A percentile compares a stretch with the other conserved stretches of the same genome.
These are phyloP conservation scores for Sceloporus tristichus DNA, from an alignment of 2,113 vertebrate species.

Conservation along the genomic window DNA sequence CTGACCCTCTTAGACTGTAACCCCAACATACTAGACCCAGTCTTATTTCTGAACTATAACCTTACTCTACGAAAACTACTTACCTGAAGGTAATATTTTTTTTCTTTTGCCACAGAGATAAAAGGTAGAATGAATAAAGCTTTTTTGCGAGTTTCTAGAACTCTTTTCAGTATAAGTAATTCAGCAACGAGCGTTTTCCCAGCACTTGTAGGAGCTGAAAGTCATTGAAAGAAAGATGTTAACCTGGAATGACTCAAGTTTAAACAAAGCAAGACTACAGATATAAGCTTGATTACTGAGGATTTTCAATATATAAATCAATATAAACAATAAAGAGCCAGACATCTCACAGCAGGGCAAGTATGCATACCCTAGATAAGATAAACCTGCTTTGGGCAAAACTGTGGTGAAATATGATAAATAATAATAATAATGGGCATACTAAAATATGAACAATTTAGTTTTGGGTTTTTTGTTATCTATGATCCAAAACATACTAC, in stretches of 20 bases:
- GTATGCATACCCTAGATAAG: not conserved
- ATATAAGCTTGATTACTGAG: not conserved
- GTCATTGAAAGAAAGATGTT: not conserved
- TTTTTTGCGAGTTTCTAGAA: constrained; percentile 92
- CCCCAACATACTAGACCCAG: not conserved
- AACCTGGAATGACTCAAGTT: not conserved
- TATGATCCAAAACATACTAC: too few relatives aligned
- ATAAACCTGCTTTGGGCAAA: not conserved
- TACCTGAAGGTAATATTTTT: constrained; percentile 94
- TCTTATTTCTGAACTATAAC: not conserved
- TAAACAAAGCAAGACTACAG: not conserved
- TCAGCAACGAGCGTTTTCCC: constrained; percentile 97
- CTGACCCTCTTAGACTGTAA: too few relatives aligned
- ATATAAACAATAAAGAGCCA: not conserved
- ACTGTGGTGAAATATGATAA: too few relatives aligned
- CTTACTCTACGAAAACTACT: constrained; percentile 29
- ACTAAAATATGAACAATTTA: too few relatives aligned
- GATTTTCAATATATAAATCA: too few relatives aligned
- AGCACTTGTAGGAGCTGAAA: constrained; percentile 94
- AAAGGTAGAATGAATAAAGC: constrained; percentile 96
- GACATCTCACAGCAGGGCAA: not conserved
- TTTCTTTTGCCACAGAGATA: constrained; percentile 97
- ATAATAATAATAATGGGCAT: too few relatives aligned
- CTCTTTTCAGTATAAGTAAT: constrained; percentile 92
- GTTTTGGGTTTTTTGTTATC: too few relatives aligned